Evolutionary conservation across 2,797 vertebrate species (phyloP).

Genomic region (Gobionotothen gibberifrons): DNA sequence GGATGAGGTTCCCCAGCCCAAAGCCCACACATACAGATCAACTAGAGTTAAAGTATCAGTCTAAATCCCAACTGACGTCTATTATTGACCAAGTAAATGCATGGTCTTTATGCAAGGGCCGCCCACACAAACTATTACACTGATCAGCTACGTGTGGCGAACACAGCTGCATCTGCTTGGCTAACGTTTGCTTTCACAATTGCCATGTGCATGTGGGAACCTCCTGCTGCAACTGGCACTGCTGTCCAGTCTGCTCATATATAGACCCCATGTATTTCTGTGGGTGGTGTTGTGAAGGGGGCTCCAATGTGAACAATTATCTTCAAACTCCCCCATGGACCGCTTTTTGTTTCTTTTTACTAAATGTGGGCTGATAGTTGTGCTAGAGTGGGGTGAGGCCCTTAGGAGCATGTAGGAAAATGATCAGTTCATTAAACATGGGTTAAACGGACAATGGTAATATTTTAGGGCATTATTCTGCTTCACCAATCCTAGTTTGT

Average conservation of each 20-base stretch:
- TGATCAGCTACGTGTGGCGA: not conserved
- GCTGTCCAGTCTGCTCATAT: slow-evolving; percentile 20
- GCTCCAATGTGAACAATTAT: slow-evolving; percentile 25
- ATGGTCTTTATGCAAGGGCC: no score
- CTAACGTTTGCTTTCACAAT: not conserved
- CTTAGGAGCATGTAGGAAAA: not conserved
- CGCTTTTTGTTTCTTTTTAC: not conserved
- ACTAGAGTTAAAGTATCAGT: not conserved
- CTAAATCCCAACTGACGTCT: not conserved
- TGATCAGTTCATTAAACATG: slow-evolving; percentile 18
- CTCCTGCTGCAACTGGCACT: slow-evolving; percentile 25
- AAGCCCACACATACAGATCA: not conserved
- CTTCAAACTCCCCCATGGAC: slow-evolving; percentile 4
- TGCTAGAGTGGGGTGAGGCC: not conserved
- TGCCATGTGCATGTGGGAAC: not conserved
- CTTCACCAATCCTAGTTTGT: not conserved
- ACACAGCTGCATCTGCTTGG: slow-evolving; percentile 3
- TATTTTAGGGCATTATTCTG: not conserved
- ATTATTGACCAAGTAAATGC: no score
- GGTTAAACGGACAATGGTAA: not conserved
- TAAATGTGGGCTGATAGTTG: slow-evolving; percentile 1
- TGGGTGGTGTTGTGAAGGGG: slow-evolving; percentile 12
- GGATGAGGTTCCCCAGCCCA: not conserved
- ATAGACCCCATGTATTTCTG: slow-evolving; percentile 11
- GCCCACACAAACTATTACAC: not conserved